Base-by-base conservation (phyloP, 1,140 invertebrate genomes). In the Agrypnia vestita region DNA sequence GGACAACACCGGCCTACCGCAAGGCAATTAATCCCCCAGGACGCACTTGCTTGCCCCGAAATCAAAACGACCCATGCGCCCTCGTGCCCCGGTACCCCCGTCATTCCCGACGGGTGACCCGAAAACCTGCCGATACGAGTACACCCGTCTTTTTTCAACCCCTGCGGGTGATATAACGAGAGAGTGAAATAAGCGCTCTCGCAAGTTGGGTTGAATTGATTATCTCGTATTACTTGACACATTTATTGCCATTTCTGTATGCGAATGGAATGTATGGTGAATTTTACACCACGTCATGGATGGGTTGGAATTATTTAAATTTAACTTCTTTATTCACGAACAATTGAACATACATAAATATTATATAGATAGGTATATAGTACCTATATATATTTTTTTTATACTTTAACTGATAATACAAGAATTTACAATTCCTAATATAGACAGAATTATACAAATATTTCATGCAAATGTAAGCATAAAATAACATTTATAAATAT, bases 21-120 rank as follows among this genome's bases (percentile, higher is more conserved):
- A 75, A 59, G 35, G 43, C 21, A 15, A 75, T 75, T 75, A 59
- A 75, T 75, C 13, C 72, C 71, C 11, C 21, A 15, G 49, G 71
- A 69, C 64, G 64, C 19, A 11, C 49, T 46, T 55, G 51, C 69
- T 9, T 11, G 19, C 19, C 49, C 46, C 69, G 69, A 47, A 15
- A 72, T 55, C 13, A 72, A 72, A 72, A 53, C 69, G 69, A 25
- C 25, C 51, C 69, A 55, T 72, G 69, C 49, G 49, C 21, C 47
- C 69, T 35, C 46, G 7, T 72, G 17, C 49, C 69, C 47, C 69
- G 25, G 15, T 43, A 19, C n/a, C 19, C 46, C 69, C 47, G 6
- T 51, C 25, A 35, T 35, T n/a, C 25, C 25, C 25, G 6, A 35
- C 21, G 17, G n/a, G 21, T 72, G 69, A 72, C 69, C 69, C 69